Evolutionary conservation across 2,113 vertebrate genomes (phyloP).

Genomic region (Oceanodroma tethys): DNA sequence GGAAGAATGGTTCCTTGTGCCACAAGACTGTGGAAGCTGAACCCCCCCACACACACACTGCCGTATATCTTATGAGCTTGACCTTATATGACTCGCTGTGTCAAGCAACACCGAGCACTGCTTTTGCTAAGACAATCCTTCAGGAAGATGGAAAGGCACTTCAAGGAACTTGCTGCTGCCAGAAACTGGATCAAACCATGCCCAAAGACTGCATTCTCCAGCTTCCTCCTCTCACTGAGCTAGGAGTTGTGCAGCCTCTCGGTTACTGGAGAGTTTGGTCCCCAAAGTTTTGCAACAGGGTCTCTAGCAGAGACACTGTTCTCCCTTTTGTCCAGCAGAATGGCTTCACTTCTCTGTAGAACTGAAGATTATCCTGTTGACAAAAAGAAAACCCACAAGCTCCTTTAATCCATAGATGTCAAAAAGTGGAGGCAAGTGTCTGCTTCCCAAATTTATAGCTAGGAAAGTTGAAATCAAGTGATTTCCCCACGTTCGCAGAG

Average conservation of each 20-base stretch:
- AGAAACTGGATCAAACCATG: not conserved
- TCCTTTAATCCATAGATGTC: not conserved
- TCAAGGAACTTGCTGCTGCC: not conserved
- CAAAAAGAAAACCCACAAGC: not conserved
- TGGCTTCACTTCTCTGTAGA: not conserved
- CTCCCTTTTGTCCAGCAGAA: not conserved
- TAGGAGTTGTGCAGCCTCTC: not conserved
- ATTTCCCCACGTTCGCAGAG: not conserved
- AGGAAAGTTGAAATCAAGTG: not conserved
- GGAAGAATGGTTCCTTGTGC: slow-evolving; percentile 60
- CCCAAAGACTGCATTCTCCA: not conserved
- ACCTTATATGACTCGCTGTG: slow-evolving; percentile 15
- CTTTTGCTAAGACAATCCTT: not conserved
- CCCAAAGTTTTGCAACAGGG: not conserved
- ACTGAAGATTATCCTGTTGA: not conserved
- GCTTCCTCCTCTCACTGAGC: not conserved
- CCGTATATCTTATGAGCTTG: slow-evolving; percentile 36
- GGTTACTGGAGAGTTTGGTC: fast-evolving
- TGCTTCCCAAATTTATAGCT: not conserved
- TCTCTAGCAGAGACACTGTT: not conserved
- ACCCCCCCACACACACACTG: not conserved
- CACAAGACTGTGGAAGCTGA: slow-evolving; percentile 33
- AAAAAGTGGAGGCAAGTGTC: not conserved
- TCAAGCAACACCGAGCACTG: not conserved
- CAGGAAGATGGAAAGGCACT: not conserved